phyloP scores from a whole-genome alignment of 2,888 invertebrate species.

The Slavum lentiscoides region DNA sequence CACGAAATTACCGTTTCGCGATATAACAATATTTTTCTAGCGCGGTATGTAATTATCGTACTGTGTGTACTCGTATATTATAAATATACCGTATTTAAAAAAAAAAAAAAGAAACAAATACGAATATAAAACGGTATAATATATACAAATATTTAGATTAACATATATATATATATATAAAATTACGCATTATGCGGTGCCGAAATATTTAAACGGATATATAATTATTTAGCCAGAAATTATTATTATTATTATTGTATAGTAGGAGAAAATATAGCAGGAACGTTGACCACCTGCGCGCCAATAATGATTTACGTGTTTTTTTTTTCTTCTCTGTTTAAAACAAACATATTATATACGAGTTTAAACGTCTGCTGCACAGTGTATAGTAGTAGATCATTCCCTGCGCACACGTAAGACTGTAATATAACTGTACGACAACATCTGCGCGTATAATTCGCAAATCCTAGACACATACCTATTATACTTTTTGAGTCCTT shows the following conservation, averaged over 20 bases:
- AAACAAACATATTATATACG: slow-evolving; percentile 25
- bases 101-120: background rate
- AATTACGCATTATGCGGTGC: slow-evolving; percentile 11
- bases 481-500: too few relatives aligned
- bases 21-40: too few relatives aligned
- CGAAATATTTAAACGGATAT: slow-evolving; percentile 28
- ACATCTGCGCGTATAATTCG: too few relatives aligned
- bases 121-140: background rate
- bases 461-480: too few relatives aligned
- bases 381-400: too few relatives aligned
- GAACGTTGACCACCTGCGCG: slow-evolving; percentile 18
- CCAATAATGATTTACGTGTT: slow-evolving; percentile 1
- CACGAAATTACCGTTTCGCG: too few relatives aligned
- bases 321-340: background rate
- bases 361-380: too few relatives aligned
- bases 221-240: slow-evolving; percentile 26
- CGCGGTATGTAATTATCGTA: too few relatives aligned
- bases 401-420: too few relatives aligned
- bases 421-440: too few relatives aligned
- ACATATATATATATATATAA: background rate
- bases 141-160: slow-evolving; percentile 7
- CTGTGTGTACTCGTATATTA: background rate
- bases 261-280: background rate
- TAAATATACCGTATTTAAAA: background rate
- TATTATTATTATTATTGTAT: background rate